Base-by-base conservation (phyloP, 2,888 invertebrate species). In the Pteria penguin region DNA sequence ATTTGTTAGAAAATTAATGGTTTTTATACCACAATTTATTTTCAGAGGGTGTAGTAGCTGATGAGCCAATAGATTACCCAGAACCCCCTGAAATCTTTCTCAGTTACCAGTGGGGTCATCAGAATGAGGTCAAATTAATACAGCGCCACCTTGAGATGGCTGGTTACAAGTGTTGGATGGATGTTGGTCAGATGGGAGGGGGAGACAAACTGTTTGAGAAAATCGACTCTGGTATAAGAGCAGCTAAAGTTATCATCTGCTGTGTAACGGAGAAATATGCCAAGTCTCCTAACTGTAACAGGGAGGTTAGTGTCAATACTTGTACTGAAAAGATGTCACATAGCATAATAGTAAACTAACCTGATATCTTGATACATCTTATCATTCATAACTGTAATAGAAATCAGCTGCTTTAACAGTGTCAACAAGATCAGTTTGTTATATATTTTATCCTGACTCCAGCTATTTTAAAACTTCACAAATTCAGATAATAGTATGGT, bases 111-210 rank as follows among this genome's bases (percentile, higher is more conserved):
- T 91, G 91, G 91, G 87, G 86, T n/a, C 82, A 88, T 62, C 91
- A 91, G 78, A 76, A 84, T 26, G 89, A 91, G 82, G 90, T 90
- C 32, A 89, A 88, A 72, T 75, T 89, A 11, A 76, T 91, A 33
- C 82, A 85, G 61, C 83, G 87, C 22, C 90, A 91, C 75, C 82
- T 91, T 63, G 86, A 86, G 71, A 86, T 86, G 88, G 90, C 90
- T 4, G 90, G 90, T n/a, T 90, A 86, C 73, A 82, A 84, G 31
- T 89, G 90, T 76, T 91, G 91, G 91, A 87, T 91, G 88, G 91
- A 91, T 79, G 86, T 90, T 60, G 91, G 91, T 55, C 90, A 91
- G 80, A 91, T 91, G 91, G 91, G 91, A 22, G 91, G 91, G 1
- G 91, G 91, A n/a, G 91, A 91, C 78, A 91, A 91, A 74, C 82